Evolutionary conservation across 2,888 invertebrate genomes (phyloP).

Genomic region (Nomada ferruginata): DNA sequence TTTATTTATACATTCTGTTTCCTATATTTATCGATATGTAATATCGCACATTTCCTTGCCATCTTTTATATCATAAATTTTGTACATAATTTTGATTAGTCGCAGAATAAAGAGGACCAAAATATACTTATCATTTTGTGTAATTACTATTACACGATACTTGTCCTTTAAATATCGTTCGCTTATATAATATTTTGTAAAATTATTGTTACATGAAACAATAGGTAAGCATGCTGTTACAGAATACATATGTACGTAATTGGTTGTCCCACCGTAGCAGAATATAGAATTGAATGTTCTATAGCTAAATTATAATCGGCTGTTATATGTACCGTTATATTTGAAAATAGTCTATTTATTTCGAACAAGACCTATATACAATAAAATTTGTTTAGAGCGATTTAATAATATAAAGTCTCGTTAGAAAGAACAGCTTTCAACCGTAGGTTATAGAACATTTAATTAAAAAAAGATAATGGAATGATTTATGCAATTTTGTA

Average conservation of each 20-base stretch:
- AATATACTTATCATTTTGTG: conserved; percentile 36
- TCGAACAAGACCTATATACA: not conserved
- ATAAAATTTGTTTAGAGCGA: not conserved
- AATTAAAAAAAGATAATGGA: not conserved
- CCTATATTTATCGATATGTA: conserved; percentile 21
- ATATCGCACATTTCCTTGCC: conserved; percentile 3
- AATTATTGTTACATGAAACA: not conserved
- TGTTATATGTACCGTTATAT: conserved; percentile 7
- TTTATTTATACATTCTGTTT: not conserved
- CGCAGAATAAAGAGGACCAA: conserved; percentile 52
- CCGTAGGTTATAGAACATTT: not conserved
- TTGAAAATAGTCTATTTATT: conserved; percentile 7
- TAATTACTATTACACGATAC: conserved; percentile 26
- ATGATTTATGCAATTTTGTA: conserved; percentile 8
- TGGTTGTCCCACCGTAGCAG: not conserved
- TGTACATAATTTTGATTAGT: conserved; percentile 40
- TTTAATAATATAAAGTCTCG: not conserved
- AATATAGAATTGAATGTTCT: conserved; percentile 20
- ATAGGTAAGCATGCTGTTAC: not conserved
- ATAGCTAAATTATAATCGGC: not conserved
- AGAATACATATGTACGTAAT: not conserved
- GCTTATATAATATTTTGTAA: not conserved
- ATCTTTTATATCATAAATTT: conserved; percentile 42
- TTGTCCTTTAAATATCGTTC: not conserved
- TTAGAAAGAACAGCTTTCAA: conserved; percentile 1